These are phyloP conservation scores for Mesochorus sp. DNA, from an alignment of 2,888 invertebrate species.

Conservation along the genomic window DNA sequence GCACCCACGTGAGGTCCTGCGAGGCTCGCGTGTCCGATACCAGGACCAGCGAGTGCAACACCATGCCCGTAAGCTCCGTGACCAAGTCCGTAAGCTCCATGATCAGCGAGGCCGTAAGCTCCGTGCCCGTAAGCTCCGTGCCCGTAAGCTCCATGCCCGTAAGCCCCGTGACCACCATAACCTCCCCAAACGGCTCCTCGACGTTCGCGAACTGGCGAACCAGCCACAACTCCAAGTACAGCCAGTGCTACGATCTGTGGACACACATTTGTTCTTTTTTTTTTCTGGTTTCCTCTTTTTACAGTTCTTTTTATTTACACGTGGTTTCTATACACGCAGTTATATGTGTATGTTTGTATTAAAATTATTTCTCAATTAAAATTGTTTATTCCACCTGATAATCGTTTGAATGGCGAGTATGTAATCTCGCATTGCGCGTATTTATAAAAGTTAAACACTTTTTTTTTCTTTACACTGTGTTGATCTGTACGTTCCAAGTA, in stretches of 20 bases:
- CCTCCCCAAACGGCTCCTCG: slow-evolving; percentile 70
- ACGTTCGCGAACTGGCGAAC: slow-evolving; percentile 69
- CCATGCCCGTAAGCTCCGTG: slow-evolving; percentile 71
- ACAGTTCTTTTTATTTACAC: neutral
- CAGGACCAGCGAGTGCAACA: slow-evolving; percentile 76
- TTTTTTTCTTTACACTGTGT: neutral
- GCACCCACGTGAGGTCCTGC: slow-evolving; percentile 77
- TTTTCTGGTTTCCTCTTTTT: neutral
- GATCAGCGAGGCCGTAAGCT: slow-evolving; percentile 61
- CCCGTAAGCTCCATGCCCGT: slow-evolving; percentile 58
- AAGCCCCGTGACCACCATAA: slow-evolving; percentile 67
- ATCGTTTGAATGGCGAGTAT: neutral
- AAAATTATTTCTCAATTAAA: too few species aligned
- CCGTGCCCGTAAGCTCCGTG: slow-evolving; percentile 61
- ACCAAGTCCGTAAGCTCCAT: slow-evolving; percentile 59
- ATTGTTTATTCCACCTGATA: neutral
- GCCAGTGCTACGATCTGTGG: slow-evolving; percentile 74
- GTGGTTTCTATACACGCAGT: neutral
- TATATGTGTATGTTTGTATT: too few species aligned
- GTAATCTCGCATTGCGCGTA: too few species aligned
- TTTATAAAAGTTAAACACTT: slow-evolving; percentile 27
- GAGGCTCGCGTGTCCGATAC: slow-evolving; percentile 72
- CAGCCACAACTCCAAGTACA: slow-evolving; percentile 68
- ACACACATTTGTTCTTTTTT: slow-evolving; percentile 25
- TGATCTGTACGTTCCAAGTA: neutral